phyloP scores from a whole-genome alignment of 2,888 invertebrate species.

The Bugula neritina region DNA sequence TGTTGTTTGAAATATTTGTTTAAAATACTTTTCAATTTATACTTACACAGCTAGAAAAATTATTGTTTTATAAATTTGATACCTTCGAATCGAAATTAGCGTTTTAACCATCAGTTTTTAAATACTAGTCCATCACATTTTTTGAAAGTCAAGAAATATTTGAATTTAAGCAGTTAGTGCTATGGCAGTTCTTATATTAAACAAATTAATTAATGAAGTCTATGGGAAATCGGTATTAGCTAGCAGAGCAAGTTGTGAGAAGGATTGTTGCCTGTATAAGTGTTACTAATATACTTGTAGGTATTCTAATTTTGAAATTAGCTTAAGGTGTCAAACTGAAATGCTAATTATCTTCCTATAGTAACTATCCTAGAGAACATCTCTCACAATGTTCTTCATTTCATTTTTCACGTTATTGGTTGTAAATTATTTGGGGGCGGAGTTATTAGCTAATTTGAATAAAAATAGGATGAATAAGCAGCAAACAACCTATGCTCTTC shows the following conservation, averaged over 20 bases:
- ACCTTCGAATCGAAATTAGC: no score
- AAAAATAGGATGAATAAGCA: no score
- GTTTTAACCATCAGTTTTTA: no score
- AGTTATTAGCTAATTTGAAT: not conserved
- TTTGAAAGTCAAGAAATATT: no score
- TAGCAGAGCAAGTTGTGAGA: no score
- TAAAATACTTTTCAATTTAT: no score
- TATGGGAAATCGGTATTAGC: not conserved
- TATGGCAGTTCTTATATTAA: not conserved
- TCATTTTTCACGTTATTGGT: not conserved
- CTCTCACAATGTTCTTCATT: not conserved
- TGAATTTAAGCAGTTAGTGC: not conserved
- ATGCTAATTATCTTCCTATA: not conserved
- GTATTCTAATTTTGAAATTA: slow-evolving; percentile 10
- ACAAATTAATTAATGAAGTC: not conserved
- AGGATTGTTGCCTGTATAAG: no score
- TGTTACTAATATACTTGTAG: not conserved
- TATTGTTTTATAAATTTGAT: no score
- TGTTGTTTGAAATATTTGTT: no score
- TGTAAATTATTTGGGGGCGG: not conserved
- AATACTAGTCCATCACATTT: no score
- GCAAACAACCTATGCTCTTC: no score
- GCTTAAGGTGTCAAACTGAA: slow-evolving; percentile 8
- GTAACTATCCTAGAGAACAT: not conserved
- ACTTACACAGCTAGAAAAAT: no score